phyloP scores from a whole-genome alignment of 2,888 invertebrate species.

The Euplexia lucipara region DNA sequence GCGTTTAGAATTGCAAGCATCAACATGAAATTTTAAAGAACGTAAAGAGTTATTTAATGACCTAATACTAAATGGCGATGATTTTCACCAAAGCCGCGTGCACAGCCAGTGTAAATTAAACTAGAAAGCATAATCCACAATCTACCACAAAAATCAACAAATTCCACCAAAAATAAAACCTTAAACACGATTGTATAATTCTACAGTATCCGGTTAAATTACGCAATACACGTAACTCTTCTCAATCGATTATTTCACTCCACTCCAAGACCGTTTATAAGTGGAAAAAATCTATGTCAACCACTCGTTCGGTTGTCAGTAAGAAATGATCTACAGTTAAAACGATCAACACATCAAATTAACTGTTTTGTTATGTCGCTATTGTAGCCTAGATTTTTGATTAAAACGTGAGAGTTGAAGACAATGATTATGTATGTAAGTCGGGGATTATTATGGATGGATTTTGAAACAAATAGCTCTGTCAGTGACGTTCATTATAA shows the following conservation, averaged over 20 bases:
- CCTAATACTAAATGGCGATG: neutral
- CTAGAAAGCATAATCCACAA: constrained; percentile 1
- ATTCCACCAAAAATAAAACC: neutral
- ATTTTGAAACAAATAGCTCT: constrained; percentile 22
- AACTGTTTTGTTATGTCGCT: constrained; percentile 44
- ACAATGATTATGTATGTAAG: constrained; percentile 21
- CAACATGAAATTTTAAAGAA: neutral
- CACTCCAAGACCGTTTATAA: constrained; percentile 3
- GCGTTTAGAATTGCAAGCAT: no score
- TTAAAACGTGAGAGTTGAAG: constrained; percentile 40
- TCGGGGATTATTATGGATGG: constrained; percentile 18
- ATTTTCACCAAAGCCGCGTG: neutral
- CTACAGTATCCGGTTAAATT: constrained; percentile 20
- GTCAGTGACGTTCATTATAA: neutral
- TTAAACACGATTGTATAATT: constrained; percentile 28
- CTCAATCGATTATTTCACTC: constrained; percentile 49
- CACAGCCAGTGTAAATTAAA: neutral
- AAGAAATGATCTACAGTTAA: constrained; percentile 48
- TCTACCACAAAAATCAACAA: constrained; percentile 1
- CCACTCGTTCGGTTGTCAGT: constrained; percentile 10
- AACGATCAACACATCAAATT: constrained; percentile 43
- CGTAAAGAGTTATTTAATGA: neutral
- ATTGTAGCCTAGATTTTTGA: constrained; percentile 40
- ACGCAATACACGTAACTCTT: constrained; percentile 34
- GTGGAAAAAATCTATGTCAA: constrained; percentile 48